Conservation (phyloP, 2,888 invertebrate genomes). For the Melanostoma scalare region DNA sequence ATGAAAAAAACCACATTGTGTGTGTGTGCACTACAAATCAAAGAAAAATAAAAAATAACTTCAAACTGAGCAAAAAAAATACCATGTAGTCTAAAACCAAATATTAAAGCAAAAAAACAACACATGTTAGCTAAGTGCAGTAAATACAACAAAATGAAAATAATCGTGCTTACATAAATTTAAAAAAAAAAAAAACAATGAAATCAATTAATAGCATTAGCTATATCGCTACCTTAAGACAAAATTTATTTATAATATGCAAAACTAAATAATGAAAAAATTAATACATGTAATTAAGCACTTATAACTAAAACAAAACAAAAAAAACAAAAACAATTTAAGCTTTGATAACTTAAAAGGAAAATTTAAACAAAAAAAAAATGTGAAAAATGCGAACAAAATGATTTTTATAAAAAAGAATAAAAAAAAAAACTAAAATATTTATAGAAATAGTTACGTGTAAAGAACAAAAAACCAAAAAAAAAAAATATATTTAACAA, state of each 20-base stretch:
- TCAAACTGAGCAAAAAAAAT: constrained; percentile 59
- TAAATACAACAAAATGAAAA: constrained; percentile 47
- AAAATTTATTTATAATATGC: constrained; percentile 69
- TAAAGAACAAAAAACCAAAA: constrained; percentile 66
- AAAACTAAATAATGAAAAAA: constrained; percentile 63
- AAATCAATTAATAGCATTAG: constrained; percentile 74
- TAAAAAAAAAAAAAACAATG: constrained; percentile 56
- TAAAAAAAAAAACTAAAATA: constrained; percentile 75
- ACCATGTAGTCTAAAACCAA: constrained; percentile 34
- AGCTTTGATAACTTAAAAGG: constrained; percentile 65
- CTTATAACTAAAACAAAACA: constrained; percentile 59
- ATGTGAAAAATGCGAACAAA: constrained; percentile 68
- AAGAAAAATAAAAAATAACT: constrained; percentile 22
- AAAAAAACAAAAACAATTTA: constrained; percentile 51
- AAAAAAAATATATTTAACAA: constrained; percentile 53
- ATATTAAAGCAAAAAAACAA: constrained; percentile 36
- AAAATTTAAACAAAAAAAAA: constrained; percentile 52
- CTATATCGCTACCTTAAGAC: constrained; percentile 74
- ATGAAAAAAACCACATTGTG: background rate
- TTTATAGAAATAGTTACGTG: constrained; percentile 73
- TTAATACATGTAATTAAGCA: constrained; percentile 64
- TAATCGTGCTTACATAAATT: constrained; percentile 66
- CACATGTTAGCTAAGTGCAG: constrained; percentile 64
- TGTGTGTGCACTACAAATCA: constrained; percentile 47
- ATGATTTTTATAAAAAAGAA: constrained; percentile 72